These are phyloP conservation scores for Sinotaia quadrata DNA, from an alignment of 2,888 invertebrate species.

Conservation along the genomic window DNA sequence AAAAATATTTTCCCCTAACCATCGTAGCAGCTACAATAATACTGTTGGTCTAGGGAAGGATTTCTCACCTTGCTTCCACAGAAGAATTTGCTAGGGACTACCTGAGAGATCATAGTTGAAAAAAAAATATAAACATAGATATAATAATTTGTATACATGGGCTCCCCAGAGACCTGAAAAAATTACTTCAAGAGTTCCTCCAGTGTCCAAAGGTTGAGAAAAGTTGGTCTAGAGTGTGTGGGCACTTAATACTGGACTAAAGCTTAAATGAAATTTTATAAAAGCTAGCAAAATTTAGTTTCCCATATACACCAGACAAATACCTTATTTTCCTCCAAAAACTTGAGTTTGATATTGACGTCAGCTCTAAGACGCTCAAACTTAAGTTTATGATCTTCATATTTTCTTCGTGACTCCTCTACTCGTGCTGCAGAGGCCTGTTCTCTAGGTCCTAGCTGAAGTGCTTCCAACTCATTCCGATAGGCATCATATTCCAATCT, in stretches of 20 bases:
- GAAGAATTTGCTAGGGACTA: no score
- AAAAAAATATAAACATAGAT: no score
- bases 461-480: constrained; percentile 90
- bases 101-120: no score
- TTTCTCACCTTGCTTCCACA: no score
- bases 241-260: background rate
- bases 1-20: no score
- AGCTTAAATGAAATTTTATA: background rate
- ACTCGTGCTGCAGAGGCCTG: constrained; percentile 75
- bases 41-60: no score
- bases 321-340: constrained; percentile 97
- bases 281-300: background rate
- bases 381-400: constrained; percentile 87
- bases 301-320: no score
- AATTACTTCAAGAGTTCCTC: no score
- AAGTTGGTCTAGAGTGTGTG: background rate
- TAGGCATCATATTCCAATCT: constrained; percentile 98
- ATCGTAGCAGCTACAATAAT: no score
- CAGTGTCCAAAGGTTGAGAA: no score
- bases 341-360: constrained; percentile 94
- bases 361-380: constrained; percentile 95
- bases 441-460: constrained; percentile 77
- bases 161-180: no score
- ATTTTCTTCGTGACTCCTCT: constrained; percentile 86
- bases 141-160: no score